A percentile compares a stretch with the other conserved stretches of the same genome.
phyloP scores from a whole-genome alignment of 2,888 invertebrate species.

The Clivina fossor region DNA sequence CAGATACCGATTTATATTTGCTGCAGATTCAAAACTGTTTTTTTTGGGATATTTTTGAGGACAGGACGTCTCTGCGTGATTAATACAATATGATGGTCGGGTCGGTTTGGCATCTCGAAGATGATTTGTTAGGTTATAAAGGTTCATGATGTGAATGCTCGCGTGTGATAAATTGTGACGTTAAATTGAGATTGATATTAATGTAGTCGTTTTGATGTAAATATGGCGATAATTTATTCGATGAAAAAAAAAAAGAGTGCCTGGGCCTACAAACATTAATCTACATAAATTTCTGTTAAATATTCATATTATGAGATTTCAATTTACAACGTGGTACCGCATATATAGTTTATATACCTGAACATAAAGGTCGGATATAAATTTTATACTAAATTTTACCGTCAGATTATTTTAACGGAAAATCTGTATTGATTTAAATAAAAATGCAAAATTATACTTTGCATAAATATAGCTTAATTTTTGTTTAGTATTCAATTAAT shows the following conservation, averaged over 20 bases:
- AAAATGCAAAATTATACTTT: too few species aligned
- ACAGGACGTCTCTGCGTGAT: constrained; percentile 20
- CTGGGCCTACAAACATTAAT: constrained; percentile 16
- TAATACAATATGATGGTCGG: constrained; percentile 2
- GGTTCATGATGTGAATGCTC: constrained; percentile 23
- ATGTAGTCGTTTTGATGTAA: constrained; percentile 28
- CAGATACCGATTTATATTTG: too few species aligned
- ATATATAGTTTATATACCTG: too few species aligned
- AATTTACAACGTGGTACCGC: too few species aligned
- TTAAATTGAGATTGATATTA: constrained; percentile 33
- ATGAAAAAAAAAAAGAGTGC: constrained; percentile 20
- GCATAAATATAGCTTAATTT: too few species aligned
- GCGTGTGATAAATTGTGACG: constrained; percentile 22
- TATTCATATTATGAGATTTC: constrained; percentile 29
- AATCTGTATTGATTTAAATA: too few species aligned
- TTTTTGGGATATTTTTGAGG: too few species aligned
- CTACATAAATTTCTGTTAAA: constrained; percentile 24
- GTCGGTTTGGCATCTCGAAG: constrained; percentile 6
- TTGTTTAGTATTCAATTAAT: too few species aligned
- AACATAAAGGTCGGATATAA: too few species aligned
- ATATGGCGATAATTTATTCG: constrained; percentile 22
- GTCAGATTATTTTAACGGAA: too few species aligned
- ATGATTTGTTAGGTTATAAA: constrained; percentile 20
- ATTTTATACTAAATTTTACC: too few species aligned
- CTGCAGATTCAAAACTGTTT: too few species aligned